Evolutionary conservation across 2,113 vertebrate species (phyloP).

Genomic region (Lampris incognitus): DNA sequence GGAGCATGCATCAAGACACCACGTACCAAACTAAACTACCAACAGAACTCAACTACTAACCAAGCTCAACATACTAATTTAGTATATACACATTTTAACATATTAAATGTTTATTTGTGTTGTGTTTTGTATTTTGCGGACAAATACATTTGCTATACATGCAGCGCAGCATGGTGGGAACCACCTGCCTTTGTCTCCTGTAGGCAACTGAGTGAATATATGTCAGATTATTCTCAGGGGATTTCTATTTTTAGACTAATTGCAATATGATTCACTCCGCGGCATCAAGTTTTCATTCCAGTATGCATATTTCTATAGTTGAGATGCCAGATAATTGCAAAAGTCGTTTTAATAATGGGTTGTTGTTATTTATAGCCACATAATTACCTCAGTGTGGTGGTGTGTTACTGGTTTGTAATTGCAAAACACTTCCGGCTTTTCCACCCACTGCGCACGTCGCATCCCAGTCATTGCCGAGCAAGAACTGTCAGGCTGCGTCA

Average conservation of each 20-base stretch:
- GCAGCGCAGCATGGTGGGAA: slow-evolving; percentile 8
- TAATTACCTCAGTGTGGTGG: slow-evolving; percentile 51
- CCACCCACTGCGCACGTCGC: slow-evolving; percentile 52
- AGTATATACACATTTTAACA: too few relatives aligned
- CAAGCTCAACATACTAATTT: too few relatives aligned
- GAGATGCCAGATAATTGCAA: slow-evolving; percentile 58
- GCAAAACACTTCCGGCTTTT: slow-evolving; percentile 52
- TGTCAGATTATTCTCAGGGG: slow-evolving; percentile 24
- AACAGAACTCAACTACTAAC: too few relatives aligned
- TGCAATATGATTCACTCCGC: slow-evolving; percentile 51
- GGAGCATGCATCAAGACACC: too few relatives aligned
- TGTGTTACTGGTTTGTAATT: slow-evolving; percentile 52
- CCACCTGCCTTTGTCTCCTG: neutral
- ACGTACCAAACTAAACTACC: too few relatives aligned
- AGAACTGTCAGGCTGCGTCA: slow-evolving; percentile 66
- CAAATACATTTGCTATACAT: slow-evolving; percentile 14
- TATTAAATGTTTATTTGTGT: neutral
- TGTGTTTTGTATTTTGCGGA: neutral
- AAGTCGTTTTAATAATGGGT: slow-evolving; percentile 50
- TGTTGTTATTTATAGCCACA: slow-evolving; percentile 71
- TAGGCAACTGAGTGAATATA: slow-evolving; percentile 10
- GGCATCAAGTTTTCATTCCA: slow-evolving; percentile 44
- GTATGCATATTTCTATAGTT: slow-evolving; percentile 43
- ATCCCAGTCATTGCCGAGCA: slow-evolving; percentile 72
- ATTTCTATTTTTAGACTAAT: slow-evolving; percentile 55